Base-by-base conservation (phyloP, 2,888 invertebrate genomes). In the Frankliniella intonsa region DNA sequence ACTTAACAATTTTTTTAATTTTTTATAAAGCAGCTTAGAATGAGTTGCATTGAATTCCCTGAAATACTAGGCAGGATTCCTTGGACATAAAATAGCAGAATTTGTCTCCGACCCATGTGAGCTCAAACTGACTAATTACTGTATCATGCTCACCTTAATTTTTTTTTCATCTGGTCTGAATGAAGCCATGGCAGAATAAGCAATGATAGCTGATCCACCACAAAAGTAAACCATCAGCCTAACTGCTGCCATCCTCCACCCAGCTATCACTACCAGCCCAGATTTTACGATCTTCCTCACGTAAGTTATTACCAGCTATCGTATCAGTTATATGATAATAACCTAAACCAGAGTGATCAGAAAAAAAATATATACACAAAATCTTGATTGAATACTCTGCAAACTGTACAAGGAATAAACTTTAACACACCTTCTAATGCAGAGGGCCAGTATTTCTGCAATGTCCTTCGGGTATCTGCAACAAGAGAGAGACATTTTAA, bases 251-350 rank as follows among this genome's bases (percentile, higher is more conserved):
- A 86, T 90, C 90, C 87, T 88, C 87, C 86, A 86, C 87, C 93
- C 92, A 92, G 86, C 90, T 88, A 82, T 90, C 86, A 87, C 93
- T 92, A 81, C 88, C 85, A 22, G 84, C 82, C 76, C 85, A 83
- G 38, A 83, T 83, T n/a, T 49, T 69, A 55, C 84, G 91, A 88
- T 84, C 94, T 88, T 50, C 88, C 81, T 84, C 86, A 83, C 86
- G 89, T 83, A 88, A 89, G 82, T 87, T 87, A 69, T 90, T 88
- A 0, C 87, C 86, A 82, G 91, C 90, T 14, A 93, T 84, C 79
- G 88, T 87, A 88, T 94, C 94, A 82, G 94, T 94, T 50, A 93
- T 85, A 85, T 88, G 88, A 87, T 95, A 95, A 87, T 92, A 95
- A 81, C 90, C 84, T 85, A 62, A 7, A 83, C 83, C 38, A 82